Conservation (phyloP, 2,797 vertebrate genomes). For the Phrynocephalus guinanensis region DNA sequence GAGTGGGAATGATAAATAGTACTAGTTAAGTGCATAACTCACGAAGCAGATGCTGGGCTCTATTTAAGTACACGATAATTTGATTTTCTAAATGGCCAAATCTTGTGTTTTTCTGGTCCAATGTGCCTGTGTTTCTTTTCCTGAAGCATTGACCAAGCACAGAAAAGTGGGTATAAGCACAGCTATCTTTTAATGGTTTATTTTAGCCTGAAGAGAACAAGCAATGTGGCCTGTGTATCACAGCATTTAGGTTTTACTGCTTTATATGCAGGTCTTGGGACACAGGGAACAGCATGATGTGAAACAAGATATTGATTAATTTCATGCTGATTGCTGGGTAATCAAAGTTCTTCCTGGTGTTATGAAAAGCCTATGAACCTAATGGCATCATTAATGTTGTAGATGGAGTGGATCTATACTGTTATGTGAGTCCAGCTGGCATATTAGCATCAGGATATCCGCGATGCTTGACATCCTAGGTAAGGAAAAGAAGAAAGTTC, state of each 20-base stretch:
- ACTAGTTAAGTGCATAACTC: background rate
- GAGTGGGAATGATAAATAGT: background rate
- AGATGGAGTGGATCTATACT: slow-evolving; percentile 3
- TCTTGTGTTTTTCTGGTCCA: background rate
- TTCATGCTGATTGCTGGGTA: slow-evolving; percentile 39
- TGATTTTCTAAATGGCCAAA: background rate
- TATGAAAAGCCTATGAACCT: slow-evolving; percentile 43
- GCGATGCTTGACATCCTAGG: background rate
- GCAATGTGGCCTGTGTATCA: background rate
- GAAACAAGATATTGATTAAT: slow-evolving; percentile 39
- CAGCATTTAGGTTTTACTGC: background rate
- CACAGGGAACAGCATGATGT: background rate
- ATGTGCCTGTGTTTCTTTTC: background rate
- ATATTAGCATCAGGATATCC: slow-evolving; percentile 21
- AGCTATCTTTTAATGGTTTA: background rate
- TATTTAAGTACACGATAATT: background rate
- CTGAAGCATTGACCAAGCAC: background rate
- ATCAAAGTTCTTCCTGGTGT: slow-evolving; percentile 36
- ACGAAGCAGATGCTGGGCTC: background rate
- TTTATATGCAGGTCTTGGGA: slow-evolving; percentile 14
- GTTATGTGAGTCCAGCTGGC: slow-evolving; percentile 20
- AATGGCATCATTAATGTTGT: slow-evolving; percentile 16
- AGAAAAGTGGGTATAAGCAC: background rate
- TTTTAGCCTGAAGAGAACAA: slow-evolving; percentile 35
- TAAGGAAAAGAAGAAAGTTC: slow-evolving; percentile 11